Evolutionary conservation across 2,113 vertebrate genomes (phyloP), one percentile per base, ranked within the genome.

Genomic region (Grallaria varia): DNA sequence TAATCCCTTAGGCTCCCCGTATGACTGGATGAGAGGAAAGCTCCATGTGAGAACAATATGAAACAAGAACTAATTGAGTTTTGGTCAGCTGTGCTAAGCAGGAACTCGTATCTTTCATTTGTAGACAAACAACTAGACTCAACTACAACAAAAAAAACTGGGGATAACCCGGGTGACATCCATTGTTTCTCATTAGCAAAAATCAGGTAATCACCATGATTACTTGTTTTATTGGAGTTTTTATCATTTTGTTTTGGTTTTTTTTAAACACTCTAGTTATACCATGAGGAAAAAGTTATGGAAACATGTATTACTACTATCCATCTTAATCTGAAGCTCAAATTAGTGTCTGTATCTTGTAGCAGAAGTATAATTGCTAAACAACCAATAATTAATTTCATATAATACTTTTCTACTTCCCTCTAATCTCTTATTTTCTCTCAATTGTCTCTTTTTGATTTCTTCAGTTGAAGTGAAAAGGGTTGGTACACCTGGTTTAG

Each of bases 1-100:
- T 67, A 59, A 67, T 2, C 4, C 9, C 7, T 55, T 30, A 62
- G 62, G 10, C 16, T 59, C 3, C 20, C 10, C 0, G 0, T 66
- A 30, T 19, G 21, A 56, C 47, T 50, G 52, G 3, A 28, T 82
- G 45, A 69, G 35, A 50, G 20, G 64, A 30, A 87, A 19, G 9
- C 8, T 72, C 25, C 19, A 8, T 28, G 14, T 33, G 28, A 59
- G 17, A 83, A 3, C 42, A 66, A 14, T 8, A 10, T 1, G 2
- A 50, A 62, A 7, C 10, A 47, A 84, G 40, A 84, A 21, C 37
- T 52, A 3, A 35, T 3, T 39, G 15, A 50, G 2, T 9, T 81
- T 50, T 23, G 45, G 44, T 33, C 27, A 76, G 14, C 45, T 39
- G 5, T 14, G 6, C 25, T 59, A 27, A 53, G 12, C 9, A 68